Base-by-base conservation (phyloP, 1,140 invertebrate genomes). In the Bombyx mandarina region DNA sequence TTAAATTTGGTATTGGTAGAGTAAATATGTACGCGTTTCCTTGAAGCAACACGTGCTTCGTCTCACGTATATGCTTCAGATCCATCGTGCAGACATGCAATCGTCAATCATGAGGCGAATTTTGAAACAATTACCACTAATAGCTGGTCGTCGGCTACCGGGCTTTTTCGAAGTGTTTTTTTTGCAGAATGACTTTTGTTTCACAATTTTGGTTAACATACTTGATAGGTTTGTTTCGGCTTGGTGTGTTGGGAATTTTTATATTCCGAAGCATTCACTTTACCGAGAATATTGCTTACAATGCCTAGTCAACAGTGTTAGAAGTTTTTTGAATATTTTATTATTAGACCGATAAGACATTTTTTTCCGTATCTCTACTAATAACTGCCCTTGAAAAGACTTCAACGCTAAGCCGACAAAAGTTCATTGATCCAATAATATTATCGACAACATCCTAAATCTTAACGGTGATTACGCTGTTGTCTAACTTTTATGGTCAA, bases 371-470 rank as follows among this genome's bases (percentile, higher is more conserved):
- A 62, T 73, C 63, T 71, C 67, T 67, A 69, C 65, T 76, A 77
- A 75, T 75, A 79, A 77, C 77, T 78, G 79, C 77, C 79, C 79
- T 84, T 82, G 77, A 84, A 84, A 82, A 84, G 77, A 84, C 81
- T 78, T 84, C 79, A 84, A 84, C 81, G 81, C 81, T 77, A 74
- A 69, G 78, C 75, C 71, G 69, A 73, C 69, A 69, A 65, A 70
- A 75, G 79, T 79, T 80, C 76, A 76, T 65, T 78, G 80, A 77
- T 79, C 76, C 63, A 69, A 51, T n/a, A 5, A 47, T 47, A 8
- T 47, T 47, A 47, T 5, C 5, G 10, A 10, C 10, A 47, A n/a
- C 46, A 10, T 47, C 46, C 46, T 8, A n/a, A 10, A 47, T 18
- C 7, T 47, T 18, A 47, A 18, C 12, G 10, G 10, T 47, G 46